phyloP scores from a whole-genome alignment of 2,113 vertebrate species.

The Caranx ignobilis region DNA sequence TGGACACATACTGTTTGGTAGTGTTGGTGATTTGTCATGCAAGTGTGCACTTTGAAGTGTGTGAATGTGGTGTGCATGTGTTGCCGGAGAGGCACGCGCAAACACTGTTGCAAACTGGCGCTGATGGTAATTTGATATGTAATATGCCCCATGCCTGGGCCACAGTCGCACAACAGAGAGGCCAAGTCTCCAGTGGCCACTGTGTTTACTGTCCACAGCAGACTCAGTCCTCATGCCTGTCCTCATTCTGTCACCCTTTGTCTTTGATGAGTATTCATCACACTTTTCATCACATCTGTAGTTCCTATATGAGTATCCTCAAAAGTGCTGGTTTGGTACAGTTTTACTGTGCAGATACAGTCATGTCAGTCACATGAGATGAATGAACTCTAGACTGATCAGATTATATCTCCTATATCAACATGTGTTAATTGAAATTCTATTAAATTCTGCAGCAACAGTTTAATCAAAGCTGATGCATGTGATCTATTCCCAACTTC shows the following conservation, averaged over 20 bases:
- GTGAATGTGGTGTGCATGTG: neutral
- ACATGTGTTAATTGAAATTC: neutral
- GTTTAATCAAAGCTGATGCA: neutral
- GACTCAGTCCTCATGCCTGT: slow-evolving; percentile 35
- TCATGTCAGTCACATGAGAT: neutral
- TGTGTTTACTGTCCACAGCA: slow-evolving; percentile 62
- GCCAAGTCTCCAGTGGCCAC: slow-evolving; percentile 51
- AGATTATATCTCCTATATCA: neutral
- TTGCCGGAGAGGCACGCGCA: neutral
- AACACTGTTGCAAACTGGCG: slow-evolving; percentile 1
- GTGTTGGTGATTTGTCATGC: slow-evolving; percentile 60
- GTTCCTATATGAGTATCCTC: neutral
- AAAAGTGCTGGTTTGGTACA: neutral
- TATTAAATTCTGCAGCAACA: neutral
- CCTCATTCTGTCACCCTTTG: slow-evolving; percentile 67
- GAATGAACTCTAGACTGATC: no score
- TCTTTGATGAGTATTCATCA: slow-evolving; percentile 45
- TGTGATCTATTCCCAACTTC: neutral
- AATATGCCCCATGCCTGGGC: slow-evolving; percentile 45
- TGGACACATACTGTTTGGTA: slow-evolving; percentile 54
- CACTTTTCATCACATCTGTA: slow-evolving; percentile 21
- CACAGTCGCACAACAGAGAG: slow-evolving; percentile 35
- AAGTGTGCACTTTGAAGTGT: slow-evolving; percentile 16
- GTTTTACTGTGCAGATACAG: neutral
- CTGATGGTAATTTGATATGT: slow-evolving; percentile 61